phyloP scores from a whole-genome alignment of 2,888 invertebrate genomes.

The Drosophila fungiperda region DNA sequence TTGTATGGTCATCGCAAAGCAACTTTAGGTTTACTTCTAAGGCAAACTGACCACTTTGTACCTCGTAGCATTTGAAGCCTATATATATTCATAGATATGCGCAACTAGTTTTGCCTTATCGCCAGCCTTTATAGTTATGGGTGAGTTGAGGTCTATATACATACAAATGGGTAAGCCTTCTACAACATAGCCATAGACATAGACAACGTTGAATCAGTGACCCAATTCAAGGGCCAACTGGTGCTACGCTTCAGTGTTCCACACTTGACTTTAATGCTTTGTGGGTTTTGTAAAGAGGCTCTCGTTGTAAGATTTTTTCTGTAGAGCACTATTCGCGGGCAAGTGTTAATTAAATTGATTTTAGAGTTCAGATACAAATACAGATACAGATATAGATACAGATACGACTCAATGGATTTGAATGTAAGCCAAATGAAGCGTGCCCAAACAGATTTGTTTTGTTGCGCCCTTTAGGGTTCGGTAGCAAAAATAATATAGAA shows the following conservation, averaged over 20 bases:
- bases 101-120: conserved; percentile 54
- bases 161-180: conserved; percentile 19
- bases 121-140: conserved; percentile 46
- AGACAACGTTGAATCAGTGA: conserved; percentile 56
- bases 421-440: conserved; percentile 70
- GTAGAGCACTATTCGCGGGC: conserved; percentile 46
- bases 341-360: conserved; percentile 76
- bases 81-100: conserved; percentile 32
- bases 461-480: conserved; percentile 51
- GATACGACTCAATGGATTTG: conserved; percentile 37
- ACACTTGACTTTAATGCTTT: conserved; percentile 40
- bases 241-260: conserved; percentile 50
- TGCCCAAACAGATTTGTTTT: conserved; percentile 57
- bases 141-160: background rate
- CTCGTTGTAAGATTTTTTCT: conserved; percentile 46
- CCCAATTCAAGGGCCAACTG: conserved; percentile 49
- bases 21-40: conserved; percentile 9
- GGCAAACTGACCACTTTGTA: conserved; percentile 28
- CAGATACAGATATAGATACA: conserved; percentile 9
- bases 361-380: conserved; percentile 31
- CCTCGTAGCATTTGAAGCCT: background rate
- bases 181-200: background rate
- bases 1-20: conserved; percentile 18
- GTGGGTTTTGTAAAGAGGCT: conserved; percentile 28
- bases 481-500: conserved; percentile 2